phyloP scores from a whole-genome alignment of 37 sponge, comb jelly and placozoan species.

The Spongilla lacustris region DNA sequence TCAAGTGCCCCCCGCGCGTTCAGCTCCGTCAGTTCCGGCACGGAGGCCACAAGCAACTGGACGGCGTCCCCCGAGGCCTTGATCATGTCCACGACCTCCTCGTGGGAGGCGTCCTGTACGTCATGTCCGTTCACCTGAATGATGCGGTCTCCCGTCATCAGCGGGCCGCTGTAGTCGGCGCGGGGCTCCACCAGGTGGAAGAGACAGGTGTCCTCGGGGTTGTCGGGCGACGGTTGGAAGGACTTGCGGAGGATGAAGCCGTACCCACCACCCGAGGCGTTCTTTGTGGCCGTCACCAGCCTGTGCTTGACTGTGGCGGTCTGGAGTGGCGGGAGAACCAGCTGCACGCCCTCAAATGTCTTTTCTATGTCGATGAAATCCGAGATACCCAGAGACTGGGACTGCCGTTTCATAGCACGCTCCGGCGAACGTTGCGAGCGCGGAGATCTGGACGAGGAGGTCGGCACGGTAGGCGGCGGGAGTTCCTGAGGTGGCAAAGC shows the following conservation, averaged over 20 bases:
- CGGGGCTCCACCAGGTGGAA: conserved; percentile 82
- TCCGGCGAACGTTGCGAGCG: neutral
- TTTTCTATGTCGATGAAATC: conserved; percentile 20
- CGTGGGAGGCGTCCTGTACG: conserved; percentile 83
- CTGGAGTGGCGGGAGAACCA: conserved; percentile 69
- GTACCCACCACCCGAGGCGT: conserved; percentile 70
- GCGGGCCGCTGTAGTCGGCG: conserved; percentile 57
- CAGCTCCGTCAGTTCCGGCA: conserved; percentile 85
- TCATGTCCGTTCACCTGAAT: conserved; percentile 87
- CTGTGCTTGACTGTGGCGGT: conserved; percentile 42
- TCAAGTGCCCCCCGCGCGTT: conserved; percentile 76
- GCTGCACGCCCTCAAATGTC: conserved; percentile 33
- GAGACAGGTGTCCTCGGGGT: conserved; percentile 62
- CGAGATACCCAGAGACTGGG: neutral
- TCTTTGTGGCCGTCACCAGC: conserved; percentile 46
- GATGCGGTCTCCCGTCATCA: conserved; percentile 90
- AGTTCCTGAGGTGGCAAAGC: conserved; percentile 3
- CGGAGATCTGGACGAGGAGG: neutral
- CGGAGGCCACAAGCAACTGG: conserved; percentile 70
- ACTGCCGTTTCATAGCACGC: neutral
- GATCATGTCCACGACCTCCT: conserved; percentile 89
- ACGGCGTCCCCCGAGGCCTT: conserved; percentile 69
- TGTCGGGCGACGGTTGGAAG: conserved; percentile 70
- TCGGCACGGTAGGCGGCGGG: neutral
- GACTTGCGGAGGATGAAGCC: conserved; percentile 80